phyloP scores from a whole-genome alignment of 1,140 invertebrate species.

The Phthorimaea operculella region DNA sequence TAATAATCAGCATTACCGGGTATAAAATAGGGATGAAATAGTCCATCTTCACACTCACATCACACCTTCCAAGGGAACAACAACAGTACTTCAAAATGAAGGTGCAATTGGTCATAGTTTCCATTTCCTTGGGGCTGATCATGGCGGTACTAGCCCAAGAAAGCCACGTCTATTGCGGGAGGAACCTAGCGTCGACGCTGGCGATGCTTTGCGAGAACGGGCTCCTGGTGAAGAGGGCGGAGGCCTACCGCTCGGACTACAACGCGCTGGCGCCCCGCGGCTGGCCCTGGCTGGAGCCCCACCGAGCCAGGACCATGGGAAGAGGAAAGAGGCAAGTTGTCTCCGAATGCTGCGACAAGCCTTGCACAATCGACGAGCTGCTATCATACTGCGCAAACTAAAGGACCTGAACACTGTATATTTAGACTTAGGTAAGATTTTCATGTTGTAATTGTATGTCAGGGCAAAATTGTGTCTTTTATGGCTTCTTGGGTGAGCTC shows the following conservation, averaged over 20 bases:
- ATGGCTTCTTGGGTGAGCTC: too few relatives aligned
- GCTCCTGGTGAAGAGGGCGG: background rate
- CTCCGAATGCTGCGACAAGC: conserved; percentile 31
- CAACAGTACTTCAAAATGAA: background rate
- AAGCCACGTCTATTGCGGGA: background rate
- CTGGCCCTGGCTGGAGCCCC: conserved; percentile 17
- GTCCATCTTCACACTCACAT: background rate
- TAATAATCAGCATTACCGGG: background rate
- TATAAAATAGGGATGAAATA: background rate
- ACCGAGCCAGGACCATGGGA: conserved; percentile 14
- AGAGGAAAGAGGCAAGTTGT: conserved; percentile 23
- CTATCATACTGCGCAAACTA: conserved; percentile 22
- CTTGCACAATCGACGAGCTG: conserved; percentile 22
- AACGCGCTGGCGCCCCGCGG: background rate
- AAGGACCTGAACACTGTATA: background rate
- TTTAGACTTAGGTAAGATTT: too few relatives aligned
- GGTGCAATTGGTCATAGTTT: background rate
- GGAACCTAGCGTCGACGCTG: background rate
- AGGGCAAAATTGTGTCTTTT: too few relatives aligned
- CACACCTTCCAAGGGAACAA: background rate
- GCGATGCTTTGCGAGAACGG: background rate
- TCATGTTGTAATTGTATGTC: too few relatives aligned
- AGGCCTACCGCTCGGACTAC: background rate
- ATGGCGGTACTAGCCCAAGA: background rate
- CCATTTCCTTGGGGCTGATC: background rate